These are phyloP conservation scores for Podarcis lilfordi DNA, from an alignment of 2,797 vertebrate species.

Conservation along the genomic window DNA sequence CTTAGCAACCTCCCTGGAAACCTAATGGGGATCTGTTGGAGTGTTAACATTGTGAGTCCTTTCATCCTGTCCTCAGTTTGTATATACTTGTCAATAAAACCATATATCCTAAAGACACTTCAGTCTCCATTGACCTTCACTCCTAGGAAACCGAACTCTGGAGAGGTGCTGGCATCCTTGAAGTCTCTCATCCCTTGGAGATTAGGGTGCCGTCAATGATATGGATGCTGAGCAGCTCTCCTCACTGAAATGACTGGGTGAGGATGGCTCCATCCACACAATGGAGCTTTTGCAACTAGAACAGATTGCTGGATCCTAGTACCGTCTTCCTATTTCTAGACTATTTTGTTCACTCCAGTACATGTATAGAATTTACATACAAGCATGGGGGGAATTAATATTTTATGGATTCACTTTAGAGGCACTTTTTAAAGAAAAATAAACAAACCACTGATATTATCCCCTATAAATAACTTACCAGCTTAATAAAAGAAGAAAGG, in stretches of 20 bases:
- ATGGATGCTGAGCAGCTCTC: not conserved
- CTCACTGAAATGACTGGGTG: not conserved
- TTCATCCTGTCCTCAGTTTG: too few species aligned
- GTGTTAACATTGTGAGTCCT: too few species aligned
- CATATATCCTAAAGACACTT: too few species aligned
- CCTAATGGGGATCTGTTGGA: too few species aligned
- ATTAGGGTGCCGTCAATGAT: too few species aligned
- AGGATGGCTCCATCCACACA: not conserved
- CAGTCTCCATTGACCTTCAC: too few species aligned
- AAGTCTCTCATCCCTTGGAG: too few species aligned
- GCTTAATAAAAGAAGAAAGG: slow-evolving; percentile 3
- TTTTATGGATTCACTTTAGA: slow-evolving; percentile 6
- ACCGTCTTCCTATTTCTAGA: not conserved
- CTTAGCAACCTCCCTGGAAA: too few species aligned
- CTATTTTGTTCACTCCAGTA: not conserved
- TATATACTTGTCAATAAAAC: too few species aligned
- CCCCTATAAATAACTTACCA: slow-evolving; percentile 10
- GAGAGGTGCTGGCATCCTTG: too few species aligned
- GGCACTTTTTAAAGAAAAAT: slow-evolving; percentile 2
- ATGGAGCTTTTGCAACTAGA: not conserved
- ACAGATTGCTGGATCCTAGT: not conserved
- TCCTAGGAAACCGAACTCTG: too few species aligned
- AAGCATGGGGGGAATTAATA: not conserved
- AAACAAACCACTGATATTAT: not conserved
- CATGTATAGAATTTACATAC: not conserved